Evolutionary conservation across 1,140 invertebrate species (phyloP), one percentile per base, ranked within the genome.

Genomic region (Zaprionus kolodkinae): DNA sequence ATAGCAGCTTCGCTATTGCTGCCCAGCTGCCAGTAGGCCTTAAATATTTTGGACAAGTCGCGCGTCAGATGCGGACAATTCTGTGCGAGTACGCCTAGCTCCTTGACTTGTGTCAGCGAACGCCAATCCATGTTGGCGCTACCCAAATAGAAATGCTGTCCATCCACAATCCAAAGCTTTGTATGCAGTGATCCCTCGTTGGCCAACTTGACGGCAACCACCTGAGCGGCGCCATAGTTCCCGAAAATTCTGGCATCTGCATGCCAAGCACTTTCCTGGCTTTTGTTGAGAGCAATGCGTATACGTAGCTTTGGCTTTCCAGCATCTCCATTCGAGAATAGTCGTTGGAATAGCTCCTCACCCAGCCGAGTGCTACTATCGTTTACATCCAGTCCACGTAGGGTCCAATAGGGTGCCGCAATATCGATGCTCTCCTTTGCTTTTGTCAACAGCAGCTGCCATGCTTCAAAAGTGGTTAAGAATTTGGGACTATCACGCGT

Each of bases 71-170:
- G 97, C 6, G 96, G 95, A 93, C 99, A 99, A 87, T 98, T 97
- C 59, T 94, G 94, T 0, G 96, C 95, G 0, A 96, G 90, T 6
- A 98, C 93, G 7, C 99, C 99, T 62, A 99, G 91, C 93, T 99
- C 99, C 93, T 99, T 99, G 1, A 99, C 97, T 94, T 99, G 98
- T 7, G 98, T 98, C 0, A 99, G 93, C 0, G 98, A 96, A 81
- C 98, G 94, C 98, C 98, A 99, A 93, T 99, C 97, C 96, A 97
- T 97, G 86, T 97, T 97, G 3, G 97, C 97, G 85, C 96, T 97
- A n/a, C 97, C 97, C 61, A 98, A 93, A 90, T 97, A 98, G 69
- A 97, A 94, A 90, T 97, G 95, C 71, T 94, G 94, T 52, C 94
- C 93, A 93, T 99, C 99, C 38, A 98, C 95, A 11, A 99, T 94